Conservation (phyloP, 2,113 vertebrate species). For the Columba janthina region DNA sequence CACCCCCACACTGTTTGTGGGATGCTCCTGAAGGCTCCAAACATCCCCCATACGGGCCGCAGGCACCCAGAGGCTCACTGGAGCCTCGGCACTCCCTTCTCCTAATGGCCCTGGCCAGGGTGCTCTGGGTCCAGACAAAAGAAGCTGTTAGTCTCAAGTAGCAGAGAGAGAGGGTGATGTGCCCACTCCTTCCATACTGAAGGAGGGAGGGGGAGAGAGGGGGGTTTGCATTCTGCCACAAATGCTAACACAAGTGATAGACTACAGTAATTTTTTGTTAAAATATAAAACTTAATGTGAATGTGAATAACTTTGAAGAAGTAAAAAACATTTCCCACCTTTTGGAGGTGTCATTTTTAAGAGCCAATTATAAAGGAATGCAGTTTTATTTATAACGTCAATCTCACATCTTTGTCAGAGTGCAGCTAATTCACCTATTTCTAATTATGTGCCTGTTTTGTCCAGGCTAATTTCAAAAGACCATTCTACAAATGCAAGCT, state of each 20-base stretch:
- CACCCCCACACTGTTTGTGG: too few relatives aligned
- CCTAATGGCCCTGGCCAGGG: too few relatives aligned
- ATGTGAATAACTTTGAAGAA: conserved; percentile 42
- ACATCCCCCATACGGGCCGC: too few relatives aligned
- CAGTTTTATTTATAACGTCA: conserved; percentile 67
- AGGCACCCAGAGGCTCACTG: too few relatives aligned
- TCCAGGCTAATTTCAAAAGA: conserved; percentile 38
- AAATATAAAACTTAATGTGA: conserved; percentile 60
- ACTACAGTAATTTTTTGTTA: conserved; percentile 5
- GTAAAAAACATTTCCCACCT: neutral
- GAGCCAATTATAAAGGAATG: conserved; percentile 58
- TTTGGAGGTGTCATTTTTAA: conserved; percentile 61
- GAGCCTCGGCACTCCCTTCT: too few relatives aligned
- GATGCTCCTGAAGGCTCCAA: too few relatives aligned
- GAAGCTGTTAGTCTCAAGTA: too few relatives aligned
- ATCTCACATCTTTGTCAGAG: conserved; percentile 52
- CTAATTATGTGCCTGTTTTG: conserved; percentile 45
- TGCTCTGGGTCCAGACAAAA: too few relatives aligned
- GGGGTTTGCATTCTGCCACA: too few relatives aligned
- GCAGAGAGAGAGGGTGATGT: too few relatives aligned
- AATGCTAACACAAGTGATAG: neutral
- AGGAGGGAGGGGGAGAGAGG: too few relatives aligned
- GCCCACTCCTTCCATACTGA: too few relatives aligned
- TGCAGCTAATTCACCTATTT: conserved; percentile 69
- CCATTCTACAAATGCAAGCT: neutral